Base-by-base conservation (phyloP, 30 jellyfish, hydroid and myxozoan genomes). In the Chironex yamaguchii region DNA sequence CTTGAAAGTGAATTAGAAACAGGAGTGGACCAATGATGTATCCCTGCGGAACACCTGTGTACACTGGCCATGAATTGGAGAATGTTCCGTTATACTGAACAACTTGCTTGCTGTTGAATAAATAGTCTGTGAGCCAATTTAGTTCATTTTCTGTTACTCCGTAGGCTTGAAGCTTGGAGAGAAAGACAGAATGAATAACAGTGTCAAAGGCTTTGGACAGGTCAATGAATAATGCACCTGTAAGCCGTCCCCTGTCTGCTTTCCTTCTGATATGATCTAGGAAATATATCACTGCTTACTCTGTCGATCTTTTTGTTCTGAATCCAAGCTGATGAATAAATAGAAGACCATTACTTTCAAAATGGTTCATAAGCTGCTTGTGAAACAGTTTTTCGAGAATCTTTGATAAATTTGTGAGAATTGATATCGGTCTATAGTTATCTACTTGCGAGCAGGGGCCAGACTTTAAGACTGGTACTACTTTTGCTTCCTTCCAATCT, bases 401-500 rank as follows among this genome's bases (percentile, higher is more conserved):
- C 68, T 75, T 86, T 49, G 90, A 74, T 80, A 86, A 54, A 25
- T 49, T 71, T 52, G 96, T 86, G 36, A 86, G 48, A 0, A 75
- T 72, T 36, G 90, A 86, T 52, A 86, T 86, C 14, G 96, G 90
- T 65, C 96, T 74, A 79, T 87, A 77, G 34, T 87, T 77, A 36
- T 76, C 87, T 42, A 30, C 1, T 36, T 76, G 88, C 22, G 90
- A 29, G 66, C 42, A 65, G 78, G 34, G 35, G 4, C 96, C 96
- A 3, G 48, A 29, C 58, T 76, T 76, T 29, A 62, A 67, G 12
- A 75, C 21, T 26, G 96, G 96, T 31, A 87, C 78, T 4, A 78
- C 92, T 66, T 78, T 76, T 21, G 96, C 89, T 54, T 42, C 42
- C 69, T 87, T 87, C 92, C 76, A 77, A 30, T 50, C 79, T 34